These are phyloP conservation scores for Spea multiplicata DNA, from an alignment of 2,113 vertebrate genomes.

Conservation along the genomic window DNA sequence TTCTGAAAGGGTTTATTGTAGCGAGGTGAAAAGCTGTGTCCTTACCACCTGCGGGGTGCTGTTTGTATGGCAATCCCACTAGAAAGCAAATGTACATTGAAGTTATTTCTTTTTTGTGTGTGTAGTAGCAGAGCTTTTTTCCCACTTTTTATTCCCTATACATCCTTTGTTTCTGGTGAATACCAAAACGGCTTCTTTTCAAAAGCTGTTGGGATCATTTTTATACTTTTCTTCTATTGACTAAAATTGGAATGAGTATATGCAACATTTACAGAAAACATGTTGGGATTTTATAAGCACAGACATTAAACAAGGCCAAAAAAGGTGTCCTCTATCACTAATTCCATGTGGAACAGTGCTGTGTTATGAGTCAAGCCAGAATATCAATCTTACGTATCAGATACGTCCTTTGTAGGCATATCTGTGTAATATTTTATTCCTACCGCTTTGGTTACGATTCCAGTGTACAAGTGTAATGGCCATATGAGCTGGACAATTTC, in stretches of 20 bases:
- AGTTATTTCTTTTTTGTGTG: conserved; percentile 27
- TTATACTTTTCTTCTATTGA: not conserved
- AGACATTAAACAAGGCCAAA: not conserved
- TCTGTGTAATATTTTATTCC: too few species aligned
- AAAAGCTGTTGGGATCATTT: conserved; percentile 10
- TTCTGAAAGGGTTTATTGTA: conserved; percentile 28
- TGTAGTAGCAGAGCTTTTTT: conserved; percentile 3
- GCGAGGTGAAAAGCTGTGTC: conserved; percentile 22
- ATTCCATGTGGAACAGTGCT: not conserved
- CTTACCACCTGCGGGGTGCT: conserved; percentile 12
- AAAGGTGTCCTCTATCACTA: not conserved
- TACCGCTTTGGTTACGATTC: too few species aligned
- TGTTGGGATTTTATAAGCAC: not conserved
- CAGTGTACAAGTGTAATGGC: too few species aligned
- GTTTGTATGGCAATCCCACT: conserved; percentile 24
- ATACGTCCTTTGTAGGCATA: not conserved
- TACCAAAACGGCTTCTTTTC: conserved; percentile 19
- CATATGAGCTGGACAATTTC: too few species aligned
- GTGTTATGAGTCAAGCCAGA: not conserved
- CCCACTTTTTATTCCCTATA: conserved; percentile 18
- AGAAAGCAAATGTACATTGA: conserved; percentile 32
- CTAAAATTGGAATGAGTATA: not conserved
- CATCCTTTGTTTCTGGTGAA: conserved; percentile 26
- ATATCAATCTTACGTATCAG: not conserved
- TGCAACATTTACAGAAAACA: conserved; percentile 13